phyloP scores from a whole-genome alignment of 2,888 invertebrate species.

The Portevinia maculata region DNA sequence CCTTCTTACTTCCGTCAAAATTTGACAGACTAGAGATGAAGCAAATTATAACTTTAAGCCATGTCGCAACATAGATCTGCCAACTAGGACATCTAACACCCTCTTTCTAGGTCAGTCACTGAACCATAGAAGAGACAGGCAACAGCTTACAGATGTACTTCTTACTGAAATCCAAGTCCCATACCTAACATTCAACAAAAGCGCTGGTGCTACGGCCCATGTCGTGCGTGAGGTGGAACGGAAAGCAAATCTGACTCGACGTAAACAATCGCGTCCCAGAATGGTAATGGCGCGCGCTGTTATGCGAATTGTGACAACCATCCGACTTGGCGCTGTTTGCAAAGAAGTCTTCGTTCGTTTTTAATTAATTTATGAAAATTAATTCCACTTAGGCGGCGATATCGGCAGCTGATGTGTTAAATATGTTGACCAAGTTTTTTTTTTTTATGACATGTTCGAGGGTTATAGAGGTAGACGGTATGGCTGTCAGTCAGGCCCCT shows the following conservation, averaged over 20 bases:
- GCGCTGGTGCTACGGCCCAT: slow-evolving; percentile 22
- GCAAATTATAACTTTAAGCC: background rate
- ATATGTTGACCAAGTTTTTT: slow-evolving; percentile 19
- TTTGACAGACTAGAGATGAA: background rate
- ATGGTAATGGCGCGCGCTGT: slow-evolving; percentile 66
- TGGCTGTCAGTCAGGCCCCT: slow-evolving; percentile 41
- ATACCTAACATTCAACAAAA: slow-evolving; percentile 2
- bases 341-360: background rate
- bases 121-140: slow-evolving; percentile 14
- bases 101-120: slow-evolving; percentile 32
- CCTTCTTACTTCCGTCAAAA: slow-evolving; percentile 1
- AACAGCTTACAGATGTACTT: slow-evolving; percentile 55
- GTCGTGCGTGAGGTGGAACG: slow-evolving; percentile 43
- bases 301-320: slow-evolving; percentile 63
- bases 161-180: background rate
- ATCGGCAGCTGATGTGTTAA: slow-evolving; percentile 33
- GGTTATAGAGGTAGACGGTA: background rate
- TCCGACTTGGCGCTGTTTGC: slow-evolving; percentile 1
- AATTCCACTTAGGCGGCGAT: slow-evolving; percentile 45
- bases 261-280: slow-evolving; percentile 24
- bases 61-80: slow-evolving; percentile 1
- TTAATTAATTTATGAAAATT: slow-evolving; percentile 66
- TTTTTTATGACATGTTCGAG: slow-evolving; percentile 12
- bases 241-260: slow-evolving; percentile 1
- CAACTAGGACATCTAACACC: slow-evolving; percentile 45